Conservation (phyloP, 2,888 invertebrate genomes). For the Andrena chrysosceles region DNA sequence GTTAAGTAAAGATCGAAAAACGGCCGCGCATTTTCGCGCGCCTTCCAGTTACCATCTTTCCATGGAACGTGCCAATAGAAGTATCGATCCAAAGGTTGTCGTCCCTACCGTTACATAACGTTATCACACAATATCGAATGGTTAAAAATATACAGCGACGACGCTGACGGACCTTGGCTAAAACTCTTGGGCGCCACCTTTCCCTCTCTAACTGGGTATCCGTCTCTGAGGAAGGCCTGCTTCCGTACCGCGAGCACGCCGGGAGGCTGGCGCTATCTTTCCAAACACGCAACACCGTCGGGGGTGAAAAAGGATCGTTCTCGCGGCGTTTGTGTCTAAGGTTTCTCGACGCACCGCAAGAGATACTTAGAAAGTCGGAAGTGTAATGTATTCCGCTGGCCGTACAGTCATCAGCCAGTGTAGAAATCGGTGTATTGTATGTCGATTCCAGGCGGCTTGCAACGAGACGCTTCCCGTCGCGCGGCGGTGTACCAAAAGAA, state of each 20-base stretch:
- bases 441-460: slow-evolving; percentile 53
- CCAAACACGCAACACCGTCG: slow-evolving; percentile 13
- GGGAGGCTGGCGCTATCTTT: background rate
- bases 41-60: background rate
- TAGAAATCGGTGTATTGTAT: slow-evolving; percentile 60
- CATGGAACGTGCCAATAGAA: background rate
- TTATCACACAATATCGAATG: background rate
- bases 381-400: slow-evolving; percentile 58
- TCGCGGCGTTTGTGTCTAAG: slow-evolving; percentile 38
- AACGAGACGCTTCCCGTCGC: slow-evolving; percentile 50
- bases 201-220: too few species aligned
- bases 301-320: slow-evolving; percentile 35
- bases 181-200: too few species aligned
- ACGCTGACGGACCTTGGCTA: too few species aligned
- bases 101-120: slow-evolving; percentile 22
- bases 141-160: background rate
- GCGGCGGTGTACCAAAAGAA: slow-evolving; percentile 35
- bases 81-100: slow-evolving; percentile 40
- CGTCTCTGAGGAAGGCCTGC: too few species aligned
- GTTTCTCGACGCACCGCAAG: slow-evolving; percentile 54
- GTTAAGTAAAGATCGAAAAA: too few species aligned
- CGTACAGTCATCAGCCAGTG: slow-evolving; percentile 38
- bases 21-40: background rate
- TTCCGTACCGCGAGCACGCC: background rate
- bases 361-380: slow-evolving; percentile 63